These are phyloP conservation scores for Protosalanx chinensis DNA, from an alignment of 2,797 vertebrate species.

Conservation along the genomic window DNA sequence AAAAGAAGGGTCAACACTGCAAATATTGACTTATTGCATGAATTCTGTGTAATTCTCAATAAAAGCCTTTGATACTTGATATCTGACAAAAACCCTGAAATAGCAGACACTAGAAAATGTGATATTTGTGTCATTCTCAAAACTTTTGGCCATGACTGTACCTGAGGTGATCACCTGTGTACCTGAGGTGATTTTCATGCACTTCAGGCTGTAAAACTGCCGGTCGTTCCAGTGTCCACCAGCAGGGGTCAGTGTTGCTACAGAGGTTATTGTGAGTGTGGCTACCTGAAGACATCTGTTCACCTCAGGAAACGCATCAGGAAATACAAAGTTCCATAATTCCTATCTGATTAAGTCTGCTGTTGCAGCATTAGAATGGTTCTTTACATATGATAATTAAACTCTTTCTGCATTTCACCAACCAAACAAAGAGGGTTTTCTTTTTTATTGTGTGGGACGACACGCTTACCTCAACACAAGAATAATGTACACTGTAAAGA, in stretches of 20 bases:
- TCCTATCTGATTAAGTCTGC: slow-evolving; percentile 27
- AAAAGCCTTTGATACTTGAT: too few species aligned
- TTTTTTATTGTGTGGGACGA: slow-evolving; percentile 22
- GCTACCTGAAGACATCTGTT: slow-evolving; percentile 29
- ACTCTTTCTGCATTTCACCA: slow-evolving; percentile 33
- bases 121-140: too few species aligned
- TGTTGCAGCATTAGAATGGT: slow-evolving; percentile 18
- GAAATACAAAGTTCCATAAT: slow-evolving; percentile 24
- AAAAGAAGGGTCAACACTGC: too few species aligned
- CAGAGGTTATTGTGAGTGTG: slow-evolving; percentile 10
- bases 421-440: slow-evolving; percentile 42
- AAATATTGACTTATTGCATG: too few species aligned
- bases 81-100: too few species aligned
- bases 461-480: slow-evolving; percentile 28
- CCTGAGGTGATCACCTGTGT: slow-evolving; percentile 48
- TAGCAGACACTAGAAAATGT: too few species aligned
- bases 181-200: slow-evolving; percentile 10
- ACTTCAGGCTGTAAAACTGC: neutral
- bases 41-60: too few species aligned
- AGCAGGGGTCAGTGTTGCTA: slow-evolving; percentile 67
- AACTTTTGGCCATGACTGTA: too few species aligned
- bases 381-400: slow-evolving; percentile 53
- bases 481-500: slow-evolving; percentile 26
- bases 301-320: slow-evolving; percentile 7
- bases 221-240: slow-evolving; percentile 25